These are phyloP conservation scores for Emydura subglobosa DNA, from an alignment of 2,113 vertebrate genomes.

Conservation along the genomic window DNA sequence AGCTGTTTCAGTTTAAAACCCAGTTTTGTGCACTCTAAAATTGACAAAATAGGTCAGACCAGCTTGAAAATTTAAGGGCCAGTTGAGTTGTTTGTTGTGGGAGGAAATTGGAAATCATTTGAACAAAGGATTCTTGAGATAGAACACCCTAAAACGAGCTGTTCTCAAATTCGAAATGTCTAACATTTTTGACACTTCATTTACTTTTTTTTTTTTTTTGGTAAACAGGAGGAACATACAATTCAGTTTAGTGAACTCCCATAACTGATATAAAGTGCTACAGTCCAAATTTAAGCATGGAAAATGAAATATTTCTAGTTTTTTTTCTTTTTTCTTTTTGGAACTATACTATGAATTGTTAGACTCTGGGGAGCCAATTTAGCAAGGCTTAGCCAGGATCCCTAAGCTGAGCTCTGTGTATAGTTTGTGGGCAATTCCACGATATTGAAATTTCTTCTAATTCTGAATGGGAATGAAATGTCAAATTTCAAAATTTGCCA, in stretches of 20 bases:
- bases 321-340: not conserved
- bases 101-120: not conserved
- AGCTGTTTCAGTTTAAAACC: not conserved
- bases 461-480: not conserved
- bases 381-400: not conserved
- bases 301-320: not conserved
- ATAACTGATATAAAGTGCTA: not conserved
- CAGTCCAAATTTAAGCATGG: not conserved
- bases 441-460: not conserved
- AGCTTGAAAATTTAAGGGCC: not conserved
- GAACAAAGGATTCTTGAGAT: not conserved
- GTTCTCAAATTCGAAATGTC: not conserved
- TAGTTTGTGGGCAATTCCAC: not conserved
- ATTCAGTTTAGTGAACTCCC: not conserved
- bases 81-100: not conserved
- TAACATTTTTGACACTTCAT: not conserved
- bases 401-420: not conserved
- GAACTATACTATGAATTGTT: not conserved
- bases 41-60: not conserved
- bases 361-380: not conserved
- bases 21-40: not conserved
- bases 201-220: too few species aligned
- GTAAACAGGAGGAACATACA: not conserved
- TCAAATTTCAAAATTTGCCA: not conserved
- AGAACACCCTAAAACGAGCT: not conserved